Conservation (phyloP, 2,113 vertebrate genomes). For the Puma concolor region DNA sequence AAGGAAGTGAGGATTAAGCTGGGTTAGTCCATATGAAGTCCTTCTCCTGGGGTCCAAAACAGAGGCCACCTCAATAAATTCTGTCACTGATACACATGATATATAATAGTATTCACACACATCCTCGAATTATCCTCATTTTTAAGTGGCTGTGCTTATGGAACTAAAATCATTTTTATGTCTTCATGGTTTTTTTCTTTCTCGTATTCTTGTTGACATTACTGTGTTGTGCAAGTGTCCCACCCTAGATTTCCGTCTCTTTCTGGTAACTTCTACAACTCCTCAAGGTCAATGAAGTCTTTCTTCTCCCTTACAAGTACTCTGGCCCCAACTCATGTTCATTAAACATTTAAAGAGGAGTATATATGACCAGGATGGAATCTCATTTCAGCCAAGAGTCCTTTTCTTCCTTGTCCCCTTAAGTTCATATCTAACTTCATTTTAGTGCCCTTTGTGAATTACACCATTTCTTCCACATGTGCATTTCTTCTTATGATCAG, state of each 20-base stretch:
- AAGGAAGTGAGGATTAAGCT: not conserved
- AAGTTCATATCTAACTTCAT: not conserved
- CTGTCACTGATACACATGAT: not conserved
- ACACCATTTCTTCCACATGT: not conserved
- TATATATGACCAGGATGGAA: not conserved
- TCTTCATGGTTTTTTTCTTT: not conserved
- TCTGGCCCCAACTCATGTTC: not conserved
- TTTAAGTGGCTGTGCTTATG: not conserved
- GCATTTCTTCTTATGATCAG: not conserved
- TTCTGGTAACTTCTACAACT: not conserved
- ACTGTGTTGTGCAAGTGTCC: not conserved
- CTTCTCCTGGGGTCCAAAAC: not conserved
- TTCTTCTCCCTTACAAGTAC: not conserved
- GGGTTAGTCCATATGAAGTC: not conserved
- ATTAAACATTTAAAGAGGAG: constrained; percentile 27
- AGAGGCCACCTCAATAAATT: not conserved
- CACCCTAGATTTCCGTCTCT: not conserved
- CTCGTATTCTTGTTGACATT: not conserved
- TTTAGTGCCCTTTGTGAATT: not conserved
- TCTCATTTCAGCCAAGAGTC: not conserved
- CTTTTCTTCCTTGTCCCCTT: not conserved
- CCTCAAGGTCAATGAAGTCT: not conserved
- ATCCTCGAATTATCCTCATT: not conserved
- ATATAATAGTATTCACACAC: not conserved
- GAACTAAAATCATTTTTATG: not conserved